phyloP scores from a whole-genome alignment of 2,113 vertebrate genomes.

The Passerina amoena region DNA sequence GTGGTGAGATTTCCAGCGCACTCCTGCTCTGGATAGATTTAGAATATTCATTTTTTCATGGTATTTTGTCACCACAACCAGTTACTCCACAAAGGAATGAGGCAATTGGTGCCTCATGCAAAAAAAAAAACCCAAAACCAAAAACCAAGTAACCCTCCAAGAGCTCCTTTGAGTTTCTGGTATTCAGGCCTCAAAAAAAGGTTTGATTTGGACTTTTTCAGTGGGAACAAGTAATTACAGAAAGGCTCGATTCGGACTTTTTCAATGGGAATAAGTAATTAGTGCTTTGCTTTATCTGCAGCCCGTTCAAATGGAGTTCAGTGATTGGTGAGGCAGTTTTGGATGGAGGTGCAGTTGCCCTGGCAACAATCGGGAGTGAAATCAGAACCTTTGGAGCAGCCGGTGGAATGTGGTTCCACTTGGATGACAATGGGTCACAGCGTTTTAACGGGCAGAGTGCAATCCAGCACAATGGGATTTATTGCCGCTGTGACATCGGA shows the following conservation, averaged over 20 bases:
- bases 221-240: background rate
- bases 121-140: background rate
- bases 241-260: background rate
- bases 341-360: conserved; percentile 46
- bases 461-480: conserved; percentile 48
- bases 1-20: background rate
- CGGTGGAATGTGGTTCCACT: conserved; percentile 63
- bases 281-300: conserved; percentile 16
- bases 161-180: background rate
- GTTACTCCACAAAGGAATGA: background rate
- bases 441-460: conserved; percentile 11
- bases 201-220: background rate
- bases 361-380: conserved; percentile 58
- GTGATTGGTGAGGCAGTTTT: background rate
- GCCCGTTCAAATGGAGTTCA: background rate
- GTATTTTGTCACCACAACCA: conserved; percentile 11
- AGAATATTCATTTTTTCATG: background rate
- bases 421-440: conserved; percentile 35
- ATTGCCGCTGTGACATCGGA: conserved; percentile 19
- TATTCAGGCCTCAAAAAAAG: background rate
- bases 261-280: background rate
- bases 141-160: background rate
- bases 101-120: background rate
- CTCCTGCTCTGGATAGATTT: background rate
- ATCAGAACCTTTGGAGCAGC: conserved; percentile 57